Evolutionary conservation across 2,888 invertebrate genomes (phyloP), one percentile per base, ranked within the genome.

Genomic region (Tridacna gigas): DNA sequence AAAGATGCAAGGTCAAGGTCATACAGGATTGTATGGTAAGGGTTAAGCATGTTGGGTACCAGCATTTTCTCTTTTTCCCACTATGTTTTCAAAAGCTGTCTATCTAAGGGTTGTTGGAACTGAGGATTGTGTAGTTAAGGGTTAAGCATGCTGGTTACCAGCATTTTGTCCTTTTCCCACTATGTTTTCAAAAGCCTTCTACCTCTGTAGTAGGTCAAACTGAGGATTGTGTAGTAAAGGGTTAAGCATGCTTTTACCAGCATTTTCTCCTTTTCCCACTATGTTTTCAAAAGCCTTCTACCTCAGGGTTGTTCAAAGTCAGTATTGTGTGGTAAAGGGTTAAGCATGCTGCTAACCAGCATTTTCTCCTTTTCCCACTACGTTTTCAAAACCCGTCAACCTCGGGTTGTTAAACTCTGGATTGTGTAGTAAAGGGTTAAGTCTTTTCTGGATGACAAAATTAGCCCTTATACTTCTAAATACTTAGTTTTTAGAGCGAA

Each of bases 121-220:
- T 56, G 4, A 9, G n/a, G 56, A n/a, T 18, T n/a, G n/a, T 56
- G 2, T 56, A 9, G 18, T 2, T 5, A 20, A 20, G 18, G 56
- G 20, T 56, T 5, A 56, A n/a, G 9, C 56, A 56, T 56, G 18
- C 1, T 5, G 56, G 2, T 56, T 56, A 65, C 25, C 11, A 26
- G 65, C 65, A 26, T 28, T 25, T 26, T 65, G 11, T 65, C 28
- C 65, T 15, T 65, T 65, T 65, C 26, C 25, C 65, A 65, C 65
- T 26, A 26, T 65, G 26, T 65, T 65, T 65, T 65, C 26, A 26
- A 11, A 60, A 22, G 60, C n/a, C n/a, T n/a, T n/a, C n/a, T n/a
- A n/a, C n/a, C n/a, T n/a, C n/a, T n/a, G n/a, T n/a, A n/a, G n/a
- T n/a, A n/a, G n/a, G n/a, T n/a, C n/a, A n/a, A n/a, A n/a, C n/a